These are phyloP conservation scores for Troides aeacus DNA, from an alignment of 2,888 invertebrate genomes.

Conservation along the genomic window DNA sequence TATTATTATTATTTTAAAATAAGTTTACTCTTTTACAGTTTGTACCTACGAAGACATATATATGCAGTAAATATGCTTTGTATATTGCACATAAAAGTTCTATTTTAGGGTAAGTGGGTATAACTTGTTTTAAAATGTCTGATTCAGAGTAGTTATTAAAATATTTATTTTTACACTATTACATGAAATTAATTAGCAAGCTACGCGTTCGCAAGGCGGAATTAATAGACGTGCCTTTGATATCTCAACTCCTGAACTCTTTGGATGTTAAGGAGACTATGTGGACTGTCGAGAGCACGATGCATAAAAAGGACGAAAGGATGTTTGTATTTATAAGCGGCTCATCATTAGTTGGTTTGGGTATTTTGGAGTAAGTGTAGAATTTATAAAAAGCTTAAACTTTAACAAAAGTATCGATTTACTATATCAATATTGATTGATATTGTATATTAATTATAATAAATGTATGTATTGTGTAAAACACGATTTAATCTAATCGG, in stretches of 20 bases:
- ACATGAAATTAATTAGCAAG: conserved; percentile 44
- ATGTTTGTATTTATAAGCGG: conserved; percentile 61
- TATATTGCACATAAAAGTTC: conserved; percentile 64
- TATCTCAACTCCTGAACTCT: conserved; percentile 52
- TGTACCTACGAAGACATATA: conserved; percentile 51
- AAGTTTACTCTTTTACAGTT: conserved; percentile 45
- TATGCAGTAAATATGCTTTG: conserved; percentile 49
- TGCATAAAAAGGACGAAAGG: conserved; percentile 43
- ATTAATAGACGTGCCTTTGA: conserved; percentile 59
- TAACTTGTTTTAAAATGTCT: not conserved
- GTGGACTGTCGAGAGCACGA: conserved; percentile 54
- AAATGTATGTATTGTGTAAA: not conserved
- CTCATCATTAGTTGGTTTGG: conserved; percentile 55
- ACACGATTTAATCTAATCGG: no score
- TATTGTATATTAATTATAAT: not conserved
- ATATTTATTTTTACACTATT: not conserved
- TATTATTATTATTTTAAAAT: not conserved
- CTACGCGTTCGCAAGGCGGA: conserved; percentile 66
- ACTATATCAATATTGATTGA: not conserved
- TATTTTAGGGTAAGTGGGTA: conserved; percentile 53
- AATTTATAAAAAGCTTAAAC: not conserved
- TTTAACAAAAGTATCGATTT: not conserved
- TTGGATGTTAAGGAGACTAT: conserved; percentile 57
- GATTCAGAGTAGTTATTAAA: not conserved
- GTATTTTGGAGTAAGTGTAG: conserved; percentile 60